Evolutionary conservation across 2,888 invertebrate species (phyloP), one percentile per base, ranked within the genome.

Genomic region (Kuschelorhynchus macadamiae): DNA sequence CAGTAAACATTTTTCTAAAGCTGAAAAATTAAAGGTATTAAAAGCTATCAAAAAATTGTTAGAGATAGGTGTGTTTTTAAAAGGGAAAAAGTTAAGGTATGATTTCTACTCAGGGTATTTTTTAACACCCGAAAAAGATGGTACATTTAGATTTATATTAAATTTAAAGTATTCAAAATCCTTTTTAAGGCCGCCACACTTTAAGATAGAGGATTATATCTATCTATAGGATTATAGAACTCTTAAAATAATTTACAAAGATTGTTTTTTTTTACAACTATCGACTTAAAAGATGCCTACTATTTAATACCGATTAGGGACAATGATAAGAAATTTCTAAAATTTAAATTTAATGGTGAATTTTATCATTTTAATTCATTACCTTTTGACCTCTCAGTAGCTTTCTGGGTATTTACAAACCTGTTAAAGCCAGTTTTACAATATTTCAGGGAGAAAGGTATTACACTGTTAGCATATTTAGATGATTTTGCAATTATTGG

Each of bases 91-190:
- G 11, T n/a, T 11, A 36, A 36, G 11, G 11, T 3, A 36, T 11
- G 36, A 36, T 2, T 36, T 36, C 11, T 36, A 36, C 2, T 36
- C 36, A n/a, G 12, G 11, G 3, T 36, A 25, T 36, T 36, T 36
- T 36, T 36, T 36, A 36, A 36, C 36, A 36, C 36, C 36, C 36
- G 11, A 36, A 36, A 36, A 36, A 7, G 11, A 36, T 36, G 36
- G 36, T 11, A n/a, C 36, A n/a, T 36, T n/a, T 36, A 11, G 36
- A 3, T 36, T 36, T 11, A 36, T 7, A 11, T 36, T 36, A 3
- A 36, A 36, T 36, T 36, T 36, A 36, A 36, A 36, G 11, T 3
- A n/a, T 12, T 12, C 11, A 3, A 36, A 36, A 7, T 2, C 36
- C n/a, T 36, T 36, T 11, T 11, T 36, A 36, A n/a, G 3, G 3